Base-by-base conservation (phyloP, 2,113 vertebrate species). In the Oplegnathus fasciatus region DNA sequence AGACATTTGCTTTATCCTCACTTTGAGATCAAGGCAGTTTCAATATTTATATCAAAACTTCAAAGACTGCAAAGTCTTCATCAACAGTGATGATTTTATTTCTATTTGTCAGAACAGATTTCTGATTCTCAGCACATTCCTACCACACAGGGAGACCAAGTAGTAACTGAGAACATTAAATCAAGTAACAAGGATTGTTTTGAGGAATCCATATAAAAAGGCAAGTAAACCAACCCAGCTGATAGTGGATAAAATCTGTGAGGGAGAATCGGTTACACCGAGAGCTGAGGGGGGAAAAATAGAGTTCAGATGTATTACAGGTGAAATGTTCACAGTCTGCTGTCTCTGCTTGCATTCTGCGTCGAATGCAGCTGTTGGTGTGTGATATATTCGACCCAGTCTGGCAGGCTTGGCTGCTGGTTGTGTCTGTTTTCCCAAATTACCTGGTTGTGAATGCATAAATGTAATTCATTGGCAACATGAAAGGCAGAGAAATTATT, bases 401-500 rank as follows among this genome's bases (percentile, higher is more conserved):
- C 80, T 88, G 83, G 54, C 60, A 50, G 54, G 17, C 64, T 74
- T 24, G 44, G 74, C 67, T 82, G 65, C 86, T 20, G 69, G 66
- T 84, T 79, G 69, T 65, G 65, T 82, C 75, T 77, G 75, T 68
- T 83, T 85, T 65, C 75, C 78, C 64, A 80, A 88, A 89, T 88
- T 89, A 92, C 82, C 76, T 87, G 85, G 50, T 55, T 73, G 82
- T 46, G 76, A 89, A 89, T 83, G 65, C 67, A 74, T 87, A 82
- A 89, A 84, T 70, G 66, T 89, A 87, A 86, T 85, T 87, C 84
- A 85, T 18, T 71, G 74, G 88, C 82, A 83, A 73, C 85, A 83
- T 91, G 73, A 93, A 89, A 93, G 77, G 81, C 66, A 77, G 71
- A 30, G 58, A 85, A 92, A 88, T 91, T 85, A 90, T 85, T 92